A percentile compares a stretch with the other conserved stretches of the same genome.
phyloP scores from a whole-genome alignment of 1,140 invertebrate genomes.

The Dolichoris vasculosae region DNA sequence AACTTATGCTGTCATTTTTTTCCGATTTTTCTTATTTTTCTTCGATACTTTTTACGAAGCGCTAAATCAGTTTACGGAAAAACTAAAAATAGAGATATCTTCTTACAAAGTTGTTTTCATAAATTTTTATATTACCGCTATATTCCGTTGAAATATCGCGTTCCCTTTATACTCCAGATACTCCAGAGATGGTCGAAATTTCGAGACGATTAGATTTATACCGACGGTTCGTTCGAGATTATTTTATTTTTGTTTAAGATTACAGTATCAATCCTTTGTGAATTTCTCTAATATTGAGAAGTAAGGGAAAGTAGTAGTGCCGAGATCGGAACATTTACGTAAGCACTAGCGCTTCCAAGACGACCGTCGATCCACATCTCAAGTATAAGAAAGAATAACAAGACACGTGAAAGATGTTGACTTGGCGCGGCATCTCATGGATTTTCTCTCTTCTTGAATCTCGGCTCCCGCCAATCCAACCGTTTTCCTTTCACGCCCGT shows the following conservation, averaged over 20 bases:
- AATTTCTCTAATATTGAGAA: background rate
- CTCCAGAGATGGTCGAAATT: background rate
- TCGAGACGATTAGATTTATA: background rate
- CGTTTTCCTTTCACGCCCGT: background rate
- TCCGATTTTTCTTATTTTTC: background rate
- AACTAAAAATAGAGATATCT: background rate
- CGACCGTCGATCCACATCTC: background rate
- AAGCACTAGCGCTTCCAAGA: background rate
- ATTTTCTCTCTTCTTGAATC: background rate
- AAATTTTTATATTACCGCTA: background rate
- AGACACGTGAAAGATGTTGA: slow-evolving; percentile 32
- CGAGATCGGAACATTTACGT: background rate
- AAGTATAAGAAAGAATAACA: slow-evolving; percentile 29
- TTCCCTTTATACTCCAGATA: background rate
- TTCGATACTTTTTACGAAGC: too few species aligned
- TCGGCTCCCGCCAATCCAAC: background rate
- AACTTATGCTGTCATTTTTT: too few species aligned
- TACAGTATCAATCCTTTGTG: background rate
- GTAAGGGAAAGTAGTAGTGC: background rate
- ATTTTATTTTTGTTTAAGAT: background rate
- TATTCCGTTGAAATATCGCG: background rate
- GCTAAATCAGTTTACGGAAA: too few species aligned
- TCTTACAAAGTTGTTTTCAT: background rate
- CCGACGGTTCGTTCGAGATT: background rate
- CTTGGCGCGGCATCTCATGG: background rate